A percentile compares a stretch with the other conserved stretches of the same genome.
Conservation (phyloP, 2,888 invertebrate genomes). For the Pheosia gnoma region DNA sequence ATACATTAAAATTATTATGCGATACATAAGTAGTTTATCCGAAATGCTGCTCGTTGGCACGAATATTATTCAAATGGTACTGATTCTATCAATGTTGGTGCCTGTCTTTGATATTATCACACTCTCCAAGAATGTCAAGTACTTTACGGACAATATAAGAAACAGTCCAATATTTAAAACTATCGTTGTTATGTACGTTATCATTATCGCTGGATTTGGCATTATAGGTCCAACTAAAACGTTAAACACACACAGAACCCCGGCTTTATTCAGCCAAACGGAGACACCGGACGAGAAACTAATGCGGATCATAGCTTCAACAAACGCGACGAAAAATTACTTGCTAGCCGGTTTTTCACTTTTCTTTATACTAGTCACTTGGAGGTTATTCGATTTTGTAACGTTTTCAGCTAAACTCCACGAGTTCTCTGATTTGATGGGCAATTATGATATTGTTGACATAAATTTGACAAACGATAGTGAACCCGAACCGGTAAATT, state of each 20-base stretch:
- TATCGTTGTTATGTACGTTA: slow-evolving; percentile 33
- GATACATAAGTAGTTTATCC: background rate
- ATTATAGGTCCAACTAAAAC: slow-evolving; percentile 55
- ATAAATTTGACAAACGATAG: slow-evolving; percentile 32
- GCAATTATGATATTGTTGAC: slow-evolving; percentile 61
- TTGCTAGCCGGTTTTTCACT: slow-evolving; percentile 64
- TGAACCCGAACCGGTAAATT: slow-evolving; percentile 28
- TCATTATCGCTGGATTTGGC: slow-evolving; percentile 48
- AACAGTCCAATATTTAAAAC: slow-evolving; percentile 15
- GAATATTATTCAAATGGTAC: slow-evolving; percentile 59
- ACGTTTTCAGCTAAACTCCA: slow-evolving; percentile 67
- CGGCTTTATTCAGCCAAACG: slow-evolving; percentile 19
- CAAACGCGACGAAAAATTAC: slow-evolving; percentile 63
- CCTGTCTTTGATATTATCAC: slow-evolving; percentile 52
- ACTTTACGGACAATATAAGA: slow-evolving; percentile 21
- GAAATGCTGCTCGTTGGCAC: slow-evolving; percentile 37
- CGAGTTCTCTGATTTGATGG: slow-evolving; percentile 67
- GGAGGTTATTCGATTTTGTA: slow-evolving; percentile 61
- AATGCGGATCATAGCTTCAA: slow-evolving; percentile 50
- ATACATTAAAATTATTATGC: background rate
- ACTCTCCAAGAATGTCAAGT: slow-evolving; percentile 50
- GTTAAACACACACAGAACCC: slow-evolving; percentile 40
- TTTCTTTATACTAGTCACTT: slow-evolving; percentile 57
- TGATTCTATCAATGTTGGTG: slow-evolving; percentile 52
- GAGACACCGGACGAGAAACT: slow-evolving; percentile 50